phyloP scores from a whole-genome alignment of 2,888 invertebrate genomes.

The Drosophila emarginata region DNA sequence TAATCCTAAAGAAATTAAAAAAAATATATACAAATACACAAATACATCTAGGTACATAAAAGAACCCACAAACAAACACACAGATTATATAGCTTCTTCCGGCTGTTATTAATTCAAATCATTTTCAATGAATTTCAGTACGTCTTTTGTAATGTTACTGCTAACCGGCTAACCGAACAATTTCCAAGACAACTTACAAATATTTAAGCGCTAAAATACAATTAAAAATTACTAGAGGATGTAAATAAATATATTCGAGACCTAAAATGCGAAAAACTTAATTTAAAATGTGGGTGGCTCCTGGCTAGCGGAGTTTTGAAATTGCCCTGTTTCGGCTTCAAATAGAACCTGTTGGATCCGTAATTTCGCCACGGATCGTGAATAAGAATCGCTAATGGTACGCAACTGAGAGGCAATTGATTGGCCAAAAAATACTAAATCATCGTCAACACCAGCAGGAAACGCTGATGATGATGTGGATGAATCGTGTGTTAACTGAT shows the following conservation, averaged over 20 bases:
- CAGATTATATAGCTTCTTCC: neutral
- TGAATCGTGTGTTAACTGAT: neutral
- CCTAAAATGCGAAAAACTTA: neutral
- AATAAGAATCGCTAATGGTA: slow-evolving; percentile 69
- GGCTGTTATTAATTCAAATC: neutral
- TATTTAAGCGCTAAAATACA: neutral
- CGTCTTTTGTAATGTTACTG: neutral
- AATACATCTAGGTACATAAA: neutral
- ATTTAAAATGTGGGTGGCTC: slow-evolving; percentile 5
- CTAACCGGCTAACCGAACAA: neutral
- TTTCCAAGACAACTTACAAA: neutral
- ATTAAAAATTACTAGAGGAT: neutral
- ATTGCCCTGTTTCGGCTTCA: slow-evolving; percentile 77
- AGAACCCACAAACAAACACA: neutral
- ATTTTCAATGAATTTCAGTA: neutral
- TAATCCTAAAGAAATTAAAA: too few relatives aligned
- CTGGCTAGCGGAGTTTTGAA: slow-evolving; percentile 35
- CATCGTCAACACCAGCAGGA: slow-evolving; percentile 57
- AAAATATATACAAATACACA: too few relatives aligned
- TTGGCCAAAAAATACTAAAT: slow-evolving; percentile 69
- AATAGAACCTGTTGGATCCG: slow-evolving; percentile 79
- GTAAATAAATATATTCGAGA: neutral
- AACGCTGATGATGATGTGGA: neutral
- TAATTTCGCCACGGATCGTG: slow-evolving; percentile 76
- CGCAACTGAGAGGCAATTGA: slow-evolving; percentile 76